phyloP scores from a whole-genome alignment of 1,140 invertebrate species.

The Armadillidium nasatum region DNA sequence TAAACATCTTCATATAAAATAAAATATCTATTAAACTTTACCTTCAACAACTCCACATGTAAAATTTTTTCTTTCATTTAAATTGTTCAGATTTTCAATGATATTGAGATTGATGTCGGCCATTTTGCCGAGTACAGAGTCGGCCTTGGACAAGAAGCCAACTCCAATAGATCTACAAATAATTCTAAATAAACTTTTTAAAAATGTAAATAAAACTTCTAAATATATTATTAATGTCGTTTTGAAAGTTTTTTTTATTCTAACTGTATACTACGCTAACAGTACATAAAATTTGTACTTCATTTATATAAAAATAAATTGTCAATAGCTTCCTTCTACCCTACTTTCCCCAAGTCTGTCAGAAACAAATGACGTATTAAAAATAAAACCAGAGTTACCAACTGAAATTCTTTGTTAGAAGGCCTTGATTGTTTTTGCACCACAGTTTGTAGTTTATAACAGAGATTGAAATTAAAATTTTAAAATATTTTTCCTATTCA shows the following conservation, averaged over 20 bases:
- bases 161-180: slow-evolving; percentile 1
- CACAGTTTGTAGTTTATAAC: too few species aligned
- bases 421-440: too few species aligned
- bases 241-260: neutral
- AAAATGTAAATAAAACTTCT: slow-evolving; percentile 12
- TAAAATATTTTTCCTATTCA: too few species aligned
- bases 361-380: neutral
- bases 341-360: neutral
- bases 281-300: too few species aligned
- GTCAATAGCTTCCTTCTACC: neutral
- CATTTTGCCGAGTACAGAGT: slow-evolving; percentile 25
- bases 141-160: slow-evolving; percentile 7
- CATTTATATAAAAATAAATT: neutral
- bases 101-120: slow-evolving; percentile 30
- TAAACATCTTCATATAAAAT: too few species aligned
- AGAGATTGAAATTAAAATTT: too few species aligned
- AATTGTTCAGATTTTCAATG: slow-evolving; percentile 39
- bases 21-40: slow-evolving; percentile 48
- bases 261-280: too few species aligned
- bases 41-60: slow-evolving; percentile 90
- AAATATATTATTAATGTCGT: slow-evolving; percentile 6
- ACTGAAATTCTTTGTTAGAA: neutral
- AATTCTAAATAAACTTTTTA: slow-evolving; percentile 10
- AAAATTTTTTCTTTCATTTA: slow-evolving; percentile 57
- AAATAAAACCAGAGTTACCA: neutral